phyloP scores from a whole-genome alignment of 1,140 invertebrate species.

The Triops longicaudatus region DNA sequence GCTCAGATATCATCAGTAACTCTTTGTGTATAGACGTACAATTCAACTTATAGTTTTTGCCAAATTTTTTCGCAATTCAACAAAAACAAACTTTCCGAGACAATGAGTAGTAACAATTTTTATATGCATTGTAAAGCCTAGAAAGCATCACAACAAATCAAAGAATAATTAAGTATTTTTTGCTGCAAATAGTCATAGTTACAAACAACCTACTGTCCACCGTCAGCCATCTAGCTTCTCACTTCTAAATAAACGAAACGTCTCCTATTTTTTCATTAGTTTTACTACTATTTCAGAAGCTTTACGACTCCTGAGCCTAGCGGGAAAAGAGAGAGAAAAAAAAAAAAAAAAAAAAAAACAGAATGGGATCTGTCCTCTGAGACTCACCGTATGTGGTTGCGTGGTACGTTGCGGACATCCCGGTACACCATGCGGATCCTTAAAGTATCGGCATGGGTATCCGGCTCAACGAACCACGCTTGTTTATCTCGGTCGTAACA shows the following conservation, averaged over 20 bases:
- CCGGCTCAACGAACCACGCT: conserved; percentile 70
- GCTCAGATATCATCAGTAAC: no score
- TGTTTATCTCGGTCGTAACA: conserved; percentile 78
- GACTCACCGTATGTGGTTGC: conserved; percentile 61
- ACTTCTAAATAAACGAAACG: background rate
- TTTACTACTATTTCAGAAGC: background rate
- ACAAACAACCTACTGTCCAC: no score
- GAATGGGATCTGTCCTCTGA: background rate
- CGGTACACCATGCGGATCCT: conserved; percentile 71
- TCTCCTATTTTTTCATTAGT: background rate
- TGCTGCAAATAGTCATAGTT: no score
- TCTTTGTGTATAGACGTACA: no score
- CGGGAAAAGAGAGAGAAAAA: background rate
- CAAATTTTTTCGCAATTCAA: no score
- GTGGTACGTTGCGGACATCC: conserved; percentile 73
- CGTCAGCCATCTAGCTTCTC: background rate
- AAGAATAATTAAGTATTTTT: no score
- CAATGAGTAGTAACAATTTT: no score
- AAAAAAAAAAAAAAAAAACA: background rate
- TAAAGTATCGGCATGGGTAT: conserved; percentile 68
- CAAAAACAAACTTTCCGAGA: no score
- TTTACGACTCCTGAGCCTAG: no score
- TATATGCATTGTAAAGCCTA: no score
- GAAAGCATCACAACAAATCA: no score
- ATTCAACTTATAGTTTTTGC: no score